Evolutionary conservation across 2,888 invertebrate genomes (phyloP).

Genomic region (Myopa testacea): DNA sequence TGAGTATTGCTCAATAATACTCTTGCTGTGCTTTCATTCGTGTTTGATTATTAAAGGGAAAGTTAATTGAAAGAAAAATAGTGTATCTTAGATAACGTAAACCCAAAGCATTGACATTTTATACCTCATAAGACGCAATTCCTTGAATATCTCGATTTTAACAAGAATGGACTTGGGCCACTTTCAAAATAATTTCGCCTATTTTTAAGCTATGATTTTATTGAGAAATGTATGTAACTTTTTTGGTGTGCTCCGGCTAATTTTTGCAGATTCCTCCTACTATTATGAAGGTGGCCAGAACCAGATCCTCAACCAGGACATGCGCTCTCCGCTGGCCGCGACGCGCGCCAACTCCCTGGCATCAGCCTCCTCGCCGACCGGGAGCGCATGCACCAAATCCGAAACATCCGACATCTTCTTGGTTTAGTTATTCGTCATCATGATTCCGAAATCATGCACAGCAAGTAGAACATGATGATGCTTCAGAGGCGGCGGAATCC

Average conservation of each 20-base stretch:
- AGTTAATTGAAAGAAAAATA: too few relatives aligned
- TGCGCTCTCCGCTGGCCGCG: constrained; percentile 78
- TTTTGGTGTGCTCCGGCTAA: too few relatives aligned
- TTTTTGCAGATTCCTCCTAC: constrained; percentile 73
- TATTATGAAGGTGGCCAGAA: constrained; percentile 71
- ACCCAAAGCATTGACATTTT: too few relatives aligned
- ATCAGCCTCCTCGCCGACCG: constrained; percentile 78
- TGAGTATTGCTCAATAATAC: constrained; percentile 51
- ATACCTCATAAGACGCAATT: too few relatives aligned
- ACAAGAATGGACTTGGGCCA: too few relatives aligned
- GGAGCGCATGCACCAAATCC: constrained; percentile 77
- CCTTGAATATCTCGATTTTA: too few relatives aligned
- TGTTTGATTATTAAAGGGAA: too few relatives aligned
- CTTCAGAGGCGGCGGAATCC: neutral
- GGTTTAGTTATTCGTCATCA: constrained; percentile 56
- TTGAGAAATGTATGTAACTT: neutral
- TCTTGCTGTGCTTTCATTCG: constrained; percentile 52
- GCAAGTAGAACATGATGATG: neutral
- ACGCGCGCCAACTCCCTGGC: constrained; percentile 78
- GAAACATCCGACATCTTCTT: constrained; percentile 69
- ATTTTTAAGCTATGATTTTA: constrained; percentile 31
- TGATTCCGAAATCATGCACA: neutral
- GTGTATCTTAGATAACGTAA: too few relatives aligned
- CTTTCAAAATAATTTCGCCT: neutral
- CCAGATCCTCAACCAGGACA: constrained; percentile 71